A percentile compares a stretch with the other conserved stretches of the same genome.
phyloP scores from a whole-genome alignment of 2,113 vertebrate species.

The Mus spicilegus region DNA sequence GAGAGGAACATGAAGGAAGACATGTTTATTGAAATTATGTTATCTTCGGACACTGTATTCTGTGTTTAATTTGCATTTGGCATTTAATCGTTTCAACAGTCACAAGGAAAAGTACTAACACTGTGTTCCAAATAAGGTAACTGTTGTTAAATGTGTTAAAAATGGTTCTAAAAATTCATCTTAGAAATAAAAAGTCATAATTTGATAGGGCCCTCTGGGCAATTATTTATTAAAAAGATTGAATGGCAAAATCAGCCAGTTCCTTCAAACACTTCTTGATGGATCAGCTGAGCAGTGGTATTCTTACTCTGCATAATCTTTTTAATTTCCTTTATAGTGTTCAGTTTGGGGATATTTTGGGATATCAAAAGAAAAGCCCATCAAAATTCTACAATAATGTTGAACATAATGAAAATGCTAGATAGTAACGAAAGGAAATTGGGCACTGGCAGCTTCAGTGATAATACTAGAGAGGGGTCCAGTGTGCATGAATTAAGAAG shows the following conservation, averaged over 20 bases:
- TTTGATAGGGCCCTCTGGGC: background rate
- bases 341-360: constrained; percentile 25
- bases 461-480: background rate
- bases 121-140: constrained; percentile 15
- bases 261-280: background rate
- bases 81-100: background rate
- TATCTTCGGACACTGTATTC: background rate
- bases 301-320: background rate
- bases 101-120: background rate
- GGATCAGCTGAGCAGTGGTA: background rate
- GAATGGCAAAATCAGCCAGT: background rate
- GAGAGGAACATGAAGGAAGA: background rate
- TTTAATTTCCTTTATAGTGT: background rate
- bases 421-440: background rate
- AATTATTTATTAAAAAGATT: background rate
- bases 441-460: background rate
- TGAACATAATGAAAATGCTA: background rate
- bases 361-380: constrained; percentile 3
- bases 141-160: background rate
- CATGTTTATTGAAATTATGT: background rate
- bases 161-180: background rate
- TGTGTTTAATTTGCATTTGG: constrained; percentile 21
- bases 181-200: background rate
- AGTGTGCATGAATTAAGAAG: background rate
- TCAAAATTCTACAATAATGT: constrained; percentile 9